Evolutionary conservation across 2,888 invertebrate species (phyloP), one percentile per base, ranked within the genome.

Genomic region (Mayetiola destructor): DNA sequence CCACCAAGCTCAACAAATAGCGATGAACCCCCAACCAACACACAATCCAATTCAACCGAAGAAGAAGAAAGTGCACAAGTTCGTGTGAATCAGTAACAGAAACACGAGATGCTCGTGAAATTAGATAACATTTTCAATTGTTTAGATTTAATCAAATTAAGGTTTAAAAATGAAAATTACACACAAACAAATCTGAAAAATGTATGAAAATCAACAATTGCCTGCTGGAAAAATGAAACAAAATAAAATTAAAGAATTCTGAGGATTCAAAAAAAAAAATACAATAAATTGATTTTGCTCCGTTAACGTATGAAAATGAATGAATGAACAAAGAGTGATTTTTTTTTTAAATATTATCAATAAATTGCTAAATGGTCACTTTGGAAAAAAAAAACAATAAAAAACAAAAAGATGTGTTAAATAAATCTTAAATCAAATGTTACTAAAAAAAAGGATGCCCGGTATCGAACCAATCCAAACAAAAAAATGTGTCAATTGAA

Each of bases 41-140:
- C 60, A n/a, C 32, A 57, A 42, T 62, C 61, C 55, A 54, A 60
- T 30, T 42, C 61, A 48, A 63, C 62, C 27, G 69, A 69, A 61
- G 67, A 68, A 61, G 68, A 67, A 61, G 67, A 68, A 64, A 68
- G 63, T 59, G 60, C 65, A 54, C 67, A 72, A 67, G 71, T 71
- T 61, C 72, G 72, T 59, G 64, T 72, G 55, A 71, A 68, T 60
- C 72, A 71, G 66, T 72, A 68, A 66, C 62, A 57, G 52, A 32
- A 32, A 40, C 20, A 14, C 20, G 23, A 12, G 2, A 40, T 21
- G 21, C 20, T 21, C 21, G 14, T 40, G 12, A 8, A n/a, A 52
- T 6, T 42, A 23, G 52, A 16, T 23, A 27, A 52, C 12, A 8
- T 23, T 42, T 42, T 6, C 23, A 42, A 18, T 14, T 12, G 14